phyloP scores from a whole-genome alignment of 1,140 invertebrate species.

The Drosophila pachea region DNA sequence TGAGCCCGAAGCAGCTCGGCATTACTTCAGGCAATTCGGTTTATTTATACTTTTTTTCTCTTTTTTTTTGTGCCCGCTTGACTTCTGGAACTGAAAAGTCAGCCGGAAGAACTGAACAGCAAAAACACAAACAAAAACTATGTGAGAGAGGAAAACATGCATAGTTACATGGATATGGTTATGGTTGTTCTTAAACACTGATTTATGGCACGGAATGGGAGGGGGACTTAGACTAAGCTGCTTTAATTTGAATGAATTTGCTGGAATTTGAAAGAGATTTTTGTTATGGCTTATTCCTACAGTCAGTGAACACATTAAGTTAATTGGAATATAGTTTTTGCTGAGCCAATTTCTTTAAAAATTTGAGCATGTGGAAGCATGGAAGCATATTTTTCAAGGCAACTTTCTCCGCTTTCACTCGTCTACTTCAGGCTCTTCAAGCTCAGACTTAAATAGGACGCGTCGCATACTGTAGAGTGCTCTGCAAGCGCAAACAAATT shows the following conservation, averaged over 20 bases:
- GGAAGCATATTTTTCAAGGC: background rate
- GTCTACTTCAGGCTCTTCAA: background rate
- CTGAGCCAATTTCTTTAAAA: no score
- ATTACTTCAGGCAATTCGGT: constrained; percentile 35
- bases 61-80: constrained; percentile 38
- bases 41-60: constrained; percentile 7
- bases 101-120: constrained; percentile 20
- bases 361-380: no score
- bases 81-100: constrained; percentile 56
- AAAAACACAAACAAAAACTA: constrained; percentile 46
- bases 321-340: no score
- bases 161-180: constrained; percentile 20
- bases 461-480: constrained; percentile 11
- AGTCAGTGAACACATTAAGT: no score
- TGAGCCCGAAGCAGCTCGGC: constrained; percentile 9
- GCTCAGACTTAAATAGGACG: background rate
- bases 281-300: background rate
- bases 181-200: constrained; percentile 29
- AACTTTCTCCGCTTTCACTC: background rate
- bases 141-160: constrained; percentile 9
- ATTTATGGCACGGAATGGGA: constrained; percentile 42
- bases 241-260: constrained; percentile 44
- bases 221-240: constrained; percentile 4
- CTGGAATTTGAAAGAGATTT: background rate
- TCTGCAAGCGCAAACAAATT: constrained; percentile 6